These are phyloP conservation scores for Sphaerodactylus townsendi DNA, from an alignment of 2,113 vertebrate genomes.

Conservation along the genomic window DNA sequence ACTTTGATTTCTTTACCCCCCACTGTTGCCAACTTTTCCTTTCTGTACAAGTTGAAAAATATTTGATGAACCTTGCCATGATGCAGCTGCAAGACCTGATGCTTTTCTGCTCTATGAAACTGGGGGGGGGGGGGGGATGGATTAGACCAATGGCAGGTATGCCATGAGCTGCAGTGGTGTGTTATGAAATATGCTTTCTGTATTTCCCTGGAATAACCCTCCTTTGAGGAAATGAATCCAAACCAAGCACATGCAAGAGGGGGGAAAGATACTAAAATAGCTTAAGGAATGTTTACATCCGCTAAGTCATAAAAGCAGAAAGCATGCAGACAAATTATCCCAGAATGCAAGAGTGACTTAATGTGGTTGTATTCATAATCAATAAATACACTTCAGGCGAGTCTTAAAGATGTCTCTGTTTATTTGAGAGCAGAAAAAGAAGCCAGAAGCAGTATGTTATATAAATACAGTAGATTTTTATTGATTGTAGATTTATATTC, in stretches of 20 bases:
- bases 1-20: slow-evolving; percentile 12
- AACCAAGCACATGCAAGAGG: background rate
- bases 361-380: slow-evolving; percentile 49
- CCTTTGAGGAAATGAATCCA: slow-evolving; percentile 10
- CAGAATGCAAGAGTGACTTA: slow-evolving; percentile 40
- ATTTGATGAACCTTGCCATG: slow-evolving; percentile 3
- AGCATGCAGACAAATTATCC: slow-evolving; percentile 40
- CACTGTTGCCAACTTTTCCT: slow-evolving; percentile 2
- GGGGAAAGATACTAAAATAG: background rate
- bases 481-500: slow-evolving; percentile 48
- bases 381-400: slow-evolving; percentile 46
- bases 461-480: slow-evolving; percentile 52
- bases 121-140: background rate
- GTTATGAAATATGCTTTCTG: background rate
- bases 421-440: slow-evolving; percentile 51
- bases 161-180: background rate
- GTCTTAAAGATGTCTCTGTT: slow-evolving; percentile 38
- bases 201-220: background rate
- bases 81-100: slow-evolving; percentile 20
- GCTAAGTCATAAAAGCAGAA: slow-evolving; percentile 22
- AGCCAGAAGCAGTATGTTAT: slow-evolving; percentile 45
- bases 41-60: background rate
- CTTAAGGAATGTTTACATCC: slow-evolving; percentile 22
- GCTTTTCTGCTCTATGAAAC: slow-evolving; percentile 2
- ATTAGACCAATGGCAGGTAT: slow-evolving; percentile 12